Conservation (phyloP, 92 coral and sea anemone genomes). For the Desmophyllum pertusum region DNA sequence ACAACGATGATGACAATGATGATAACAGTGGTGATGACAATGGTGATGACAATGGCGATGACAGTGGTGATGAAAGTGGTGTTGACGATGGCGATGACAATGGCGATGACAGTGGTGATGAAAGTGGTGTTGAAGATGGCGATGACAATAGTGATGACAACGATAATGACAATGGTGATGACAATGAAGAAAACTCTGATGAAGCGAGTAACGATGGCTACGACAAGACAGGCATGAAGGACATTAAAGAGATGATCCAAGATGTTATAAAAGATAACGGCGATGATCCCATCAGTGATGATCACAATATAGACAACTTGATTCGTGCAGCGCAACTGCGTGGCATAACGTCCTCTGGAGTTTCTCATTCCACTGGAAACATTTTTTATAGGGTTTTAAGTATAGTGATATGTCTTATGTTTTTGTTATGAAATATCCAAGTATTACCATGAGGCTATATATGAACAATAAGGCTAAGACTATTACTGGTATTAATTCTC, state of each 20-base stretch:
- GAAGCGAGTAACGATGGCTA: background rate
- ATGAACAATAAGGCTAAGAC: background rate
- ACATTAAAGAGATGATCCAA: slow-evolving; percentile 6
- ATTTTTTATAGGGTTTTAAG: background rate
- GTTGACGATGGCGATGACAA: background rate
- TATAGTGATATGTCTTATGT: background rate
- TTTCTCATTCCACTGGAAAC: background rate
- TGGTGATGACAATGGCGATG: background rate
- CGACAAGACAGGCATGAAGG: background rate
- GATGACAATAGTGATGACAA: background rate
- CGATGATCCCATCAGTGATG: background rate
- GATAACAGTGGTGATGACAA: background rate
- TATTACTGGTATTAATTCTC: background rate
- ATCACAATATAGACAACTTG: slow-evolving; percentile 6
- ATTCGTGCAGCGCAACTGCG: background rate
- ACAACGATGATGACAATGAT: background rate
- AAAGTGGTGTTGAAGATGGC: background rate
- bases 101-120: slow-evolving; percentile 1
- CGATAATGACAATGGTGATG: background rate
- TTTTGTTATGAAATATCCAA: background rate
- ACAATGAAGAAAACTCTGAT: background rate
- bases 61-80: background rate
- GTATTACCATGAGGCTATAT: background rate
- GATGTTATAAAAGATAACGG: slow-evolving; percentile 1
- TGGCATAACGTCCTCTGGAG: background rate